Base-by-base conservation (phyloP, 2,797 vertebrate species). In the Hephaestus fuliginosus region DNA sequence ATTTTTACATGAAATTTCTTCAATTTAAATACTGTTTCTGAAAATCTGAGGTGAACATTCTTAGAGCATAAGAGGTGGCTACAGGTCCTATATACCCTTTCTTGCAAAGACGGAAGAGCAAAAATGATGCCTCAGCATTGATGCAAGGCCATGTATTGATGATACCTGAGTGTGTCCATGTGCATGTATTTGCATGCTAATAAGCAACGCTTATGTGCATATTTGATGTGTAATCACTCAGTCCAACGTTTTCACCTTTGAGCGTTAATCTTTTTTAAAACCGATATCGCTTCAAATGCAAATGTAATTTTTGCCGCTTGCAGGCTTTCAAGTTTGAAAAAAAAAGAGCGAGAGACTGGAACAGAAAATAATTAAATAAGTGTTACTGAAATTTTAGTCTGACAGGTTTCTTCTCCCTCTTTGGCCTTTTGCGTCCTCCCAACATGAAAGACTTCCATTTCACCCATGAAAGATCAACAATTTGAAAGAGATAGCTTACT, bases 401-500 rank as follows among this genome's bases (percentile, higher is more conserved):
- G 74, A 65, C 66, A 56, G 72, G 46, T 76, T 90, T 69, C 49
- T 68, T 73, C 71, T 69, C 33, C 63, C 79, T 81, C 69, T 74
- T 82, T 92, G 88, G 76, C 90, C 88, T 91, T 91, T 92, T 81
- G 77, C 78, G 0, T 83, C 70, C 63, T 61, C 22, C 76, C 55
- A 30, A 90, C 89, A 92, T 91, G 78, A 94, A 93, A 92, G 88
- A 87, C 80, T 88, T 92, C 68, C 68, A 92, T 93, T 93, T 91
- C 86, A 88, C 83, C 86, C 77, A 86, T 88, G 82, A 91, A 91
- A 92, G 89, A 91, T 90, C 86, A 85, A 88, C 81, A 56, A 51
- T 90, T 86, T 85, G 78, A 91, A 91, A 90, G 88, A 77, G 89
- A 93, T 91, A 84, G 36, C 79, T 66, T 62, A 49, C 74, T 87